Evolutionary conservation across 2,888 invertebrate species (phyloP).

Genomic region (Hypomecis atomaria): DNA sequence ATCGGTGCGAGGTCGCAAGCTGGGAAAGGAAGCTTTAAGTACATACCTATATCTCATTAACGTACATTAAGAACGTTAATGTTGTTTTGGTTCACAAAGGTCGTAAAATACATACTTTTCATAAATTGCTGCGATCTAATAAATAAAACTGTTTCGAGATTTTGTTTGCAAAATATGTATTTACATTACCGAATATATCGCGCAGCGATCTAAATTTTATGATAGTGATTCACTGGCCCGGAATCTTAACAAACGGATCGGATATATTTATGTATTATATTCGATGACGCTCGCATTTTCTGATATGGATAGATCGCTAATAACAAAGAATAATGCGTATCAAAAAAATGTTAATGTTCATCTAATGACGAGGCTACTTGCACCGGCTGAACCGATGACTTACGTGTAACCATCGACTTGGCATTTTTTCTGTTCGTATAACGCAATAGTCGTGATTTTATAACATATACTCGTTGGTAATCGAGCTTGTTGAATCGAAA

Average conservation of each 20-base stretch:
- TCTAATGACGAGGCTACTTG: no score
- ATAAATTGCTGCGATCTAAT: slow-evolving; percentile 1
- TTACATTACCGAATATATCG: slow-evolving; percentile 2
- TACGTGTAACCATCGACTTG: no score
- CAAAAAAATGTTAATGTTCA: no score
- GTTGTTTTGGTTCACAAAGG: neutral
- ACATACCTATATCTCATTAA: neutral
- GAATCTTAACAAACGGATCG: slow-evolving; percentile 4
- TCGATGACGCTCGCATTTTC: slow-evolving; percentile 13
- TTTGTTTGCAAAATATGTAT: slow-evolving; percentile 11
- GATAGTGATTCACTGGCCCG: slow-evolving; percentile 22
- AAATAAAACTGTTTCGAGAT: neutral
- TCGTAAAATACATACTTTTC: slow-evolving; percentile 4
- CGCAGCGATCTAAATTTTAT: slow-evolving; percentile 17
- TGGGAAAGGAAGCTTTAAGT: slow-evolving; percentile 2
- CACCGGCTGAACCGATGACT: no score
- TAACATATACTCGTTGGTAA: no score
- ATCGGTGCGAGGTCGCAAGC: slow-evolving; percentile 9
- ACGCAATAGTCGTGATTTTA: no score
- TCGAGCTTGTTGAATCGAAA: no score
- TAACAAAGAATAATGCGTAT: neutral
- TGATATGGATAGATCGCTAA: slow-evolving; percentile 3
- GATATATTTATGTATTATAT: neutral
- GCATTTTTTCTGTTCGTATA: no score
- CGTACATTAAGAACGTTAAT: slow-evolving; percentile 4